These are phyloP conservation scores for Zele albiditarsus DNA, from an alignment of 2,888 invertebrate species.

Conservation along the genomic window DNA sequence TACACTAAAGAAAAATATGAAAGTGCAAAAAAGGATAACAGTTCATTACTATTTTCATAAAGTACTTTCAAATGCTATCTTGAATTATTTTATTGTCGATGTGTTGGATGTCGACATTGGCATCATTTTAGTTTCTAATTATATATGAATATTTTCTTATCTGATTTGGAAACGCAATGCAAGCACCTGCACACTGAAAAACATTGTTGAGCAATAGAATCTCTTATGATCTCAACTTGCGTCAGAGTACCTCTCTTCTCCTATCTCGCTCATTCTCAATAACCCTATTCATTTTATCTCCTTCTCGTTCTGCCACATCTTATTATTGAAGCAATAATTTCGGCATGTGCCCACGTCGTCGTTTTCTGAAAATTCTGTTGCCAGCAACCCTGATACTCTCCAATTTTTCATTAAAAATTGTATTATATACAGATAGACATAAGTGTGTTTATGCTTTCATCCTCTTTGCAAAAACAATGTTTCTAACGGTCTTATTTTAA, in stretches of 20 bases:
- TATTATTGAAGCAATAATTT: constrained; percentile 22
- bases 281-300: neutral
- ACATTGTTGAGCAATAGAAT: constrained; percentile 16
- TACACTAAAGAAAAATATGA: neutral
- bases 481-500: neutral
- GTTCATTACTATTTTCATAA: neutral
- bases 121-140: constrained; percentile 25
- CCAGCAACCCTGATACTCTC: constrained; percentile 26
- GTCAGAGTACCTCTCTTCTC: neutral
- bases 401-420: constrained; percentile 28
- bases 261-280: constrained; percentile 8
- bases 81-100: neutral
- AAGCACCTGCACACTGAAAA: constrained; percentile 13
- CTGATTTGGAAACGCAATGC: constrained; percentile 27
- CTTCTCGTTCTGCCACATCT: neutral
- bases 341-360: neutral
- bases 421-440: neutral
- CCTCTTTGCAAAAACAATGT: neutral
- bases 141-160: constrained; percentile 21
- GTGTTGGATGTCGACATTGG: constrained; percentile 18
- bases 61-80: neutral
- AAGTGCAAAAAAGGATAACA: neutral
- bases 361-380: constrained; percentile 10
- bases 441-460: neutral
- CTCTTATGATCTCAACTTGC: neutral